phyloP scores from a whole-genome alignment of 2,797 vertebrate genomes.

The Betta splendens region DNA sequence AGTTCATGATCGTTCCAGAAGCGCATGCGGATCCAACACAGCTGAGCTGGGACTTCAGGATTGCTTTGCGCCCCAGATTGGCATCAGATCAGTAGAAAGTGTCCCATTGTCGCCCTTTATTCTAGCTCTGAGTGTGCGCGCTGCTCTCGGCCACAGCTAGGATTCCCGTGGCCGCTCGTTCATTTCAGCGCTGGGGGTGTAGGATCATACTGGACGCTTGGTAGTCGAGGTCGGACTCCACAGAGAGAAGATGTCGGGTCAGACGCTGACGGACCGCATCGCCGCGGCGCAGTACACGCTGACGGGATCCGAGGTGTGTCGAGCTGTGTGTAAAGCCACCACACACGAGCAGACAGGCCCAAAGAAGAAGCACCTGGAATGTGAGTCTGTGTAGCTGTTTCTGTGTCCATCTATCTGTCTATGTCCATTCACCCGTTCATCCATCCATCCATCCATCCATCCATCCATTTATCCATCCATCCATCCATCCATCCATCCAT shows the following conservation, averaged over 20 bases:
- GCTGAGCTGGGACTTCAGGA: slow-evolving; percentile 29
- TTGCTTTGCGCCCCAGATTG: slow-evolving; percentile 41
- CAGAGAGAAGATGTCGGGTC: slow-evolving; percentile 95
- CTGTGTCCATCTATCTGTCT: slow-evolving; percentile 23
- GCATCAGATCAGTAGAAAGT: slow-evolving; percentile 11
- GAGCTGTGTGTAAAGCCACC: slow-evolving; percentile 97
- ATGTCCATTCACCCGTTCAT: slow-evolving; percentile 10
- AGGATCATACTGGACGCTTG: slow-evolving; percentile 63
- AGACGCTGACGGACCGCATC: slow-evolving; percentile 98
- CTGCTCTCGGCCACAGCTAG: slow-evolving; percentile 50
- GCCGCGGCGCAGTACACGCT: slow-evolving; percentile 98
- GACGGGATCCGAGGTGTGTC: slow-evolving; percentile 95
- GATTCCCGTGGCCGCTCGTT: slow-evolving; percentile 45
- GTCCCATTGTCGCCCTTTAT: not conserved
- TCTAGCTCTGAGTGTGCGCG: slow-evolving; percentile 9
- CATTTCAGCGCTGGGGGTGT: slow-evolving; percentile 23
- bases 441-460: not conserved
- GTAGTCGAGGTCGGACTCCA: slow-evolving; percentile 45
- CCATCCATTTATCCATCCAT: slow-evolving; percentile 36
- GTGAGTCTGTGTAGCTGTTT: slow-evolving; percentile 82
- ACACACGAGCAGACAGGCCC: slow-evolving; percentile 98
- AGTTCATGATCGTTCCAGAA: slow-evolving; percentile 37
- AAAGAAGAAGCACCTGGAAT: slow-evolving; percentile 99
- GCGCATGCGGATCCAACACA: slow-evolving; percentile 21
- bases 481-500: slow-evolving; percentile 6